Evolutionary conservation across 2,797 vertebrate species (phyloP), one percentile per base, ranked within the genome.

Genomic region (Melanotaenia maccullochi): DNA sequence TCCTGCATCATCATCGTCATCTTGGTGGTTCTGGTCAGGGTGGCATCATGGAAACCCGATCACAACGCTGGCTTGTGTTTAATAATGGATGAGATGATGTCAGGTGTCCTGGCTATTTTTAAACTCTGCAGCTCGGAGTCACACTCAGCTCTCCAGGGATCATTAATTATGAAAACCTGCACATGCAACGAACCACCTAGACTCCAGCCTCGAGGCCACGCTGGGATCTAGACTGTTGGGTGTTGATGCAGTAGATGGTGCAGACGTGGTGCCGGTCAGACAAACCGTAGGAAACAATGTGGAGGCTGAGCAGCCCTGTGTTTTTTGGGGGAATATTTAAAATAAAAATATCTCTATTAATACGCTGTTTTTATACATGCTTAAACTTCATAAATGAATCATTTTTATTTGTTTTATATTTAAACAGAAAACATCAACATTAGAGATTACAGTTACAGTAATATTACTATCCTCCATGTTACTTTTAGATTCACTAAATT

Each of bases 81-180:
- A 93, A 94, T 93, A 92, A 93, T 94, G 88, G 68, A 94, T 93
- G 90, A 85, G 87, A 74, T 47, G 78, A 87, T 74, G 76, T 75
- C 83, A 80, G 86, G 91, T 91, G 85, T 84, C 86, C 70, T 32
- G 59, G 80, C 87, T 93, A 94, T 93, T 93, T 95, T 92, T 93
- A 93, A 89, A 87, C 66, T 87, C 78, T 60, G 71, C 61, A 70
- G 63, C 66, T 55, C 18, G 49, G 65, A 84, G 78, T 90, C 75
- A 77, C 73, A 75, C 76, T 42, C 68, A 78, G 82, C 51, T 54
- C 78, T 74, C 49, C 8, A 35, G 76, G 60, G 72, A 55, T 9
- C 75, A 89, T 90, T 71, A 87, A 86, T 92, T 84, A 89, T 92
- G 65, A 83, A 91, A 73, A 72, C 67, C 52, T 40, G 62, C 67